phyloP scores from a whole-genome alignment of 2,113 vertebrate genomes.

The Craseonycteris thonglongyai region DNA sequence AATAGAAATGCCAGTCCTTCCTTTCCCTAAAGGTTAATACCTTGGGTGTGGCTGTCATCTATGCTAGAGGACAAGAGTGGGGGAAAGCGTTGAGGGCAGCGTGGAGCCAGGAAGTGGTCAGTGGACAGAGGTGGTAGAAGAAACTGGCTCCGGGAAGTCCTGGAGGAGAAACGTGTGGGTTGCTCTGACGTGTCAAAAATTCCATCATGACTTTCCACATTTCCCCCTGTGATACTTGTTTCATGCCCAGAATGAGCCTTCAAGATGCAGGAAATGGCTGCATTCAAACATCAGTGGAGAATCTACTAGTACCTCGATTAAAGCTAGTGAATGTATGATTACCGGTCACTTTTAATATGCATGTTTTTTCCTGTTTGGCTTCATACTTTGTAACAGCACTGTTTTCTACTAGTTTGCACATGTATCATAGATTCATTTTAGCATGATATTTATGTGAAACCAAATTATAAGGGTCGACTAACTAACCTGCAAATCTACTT shows the following conservation, averaged over 20 bases:
- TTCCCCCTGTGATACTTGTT: background rate
- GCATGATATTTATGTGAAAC: background rate
- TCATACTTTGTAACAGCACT: background rate
- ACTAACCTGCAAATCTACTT: conserved; percentile 23
- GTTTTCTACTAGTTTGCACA: background rate
- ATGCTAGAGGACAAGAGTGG: background rate
- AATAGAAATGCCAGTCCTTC: background rate
- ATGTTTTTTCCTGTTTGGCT: background rate
- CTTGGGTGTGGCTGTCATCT: background rate
- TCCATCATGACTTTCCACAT: conserved; percentile 18
- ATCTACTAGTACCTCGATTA: background rate
- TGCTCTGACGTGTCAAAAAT: conserved; percentile 17
- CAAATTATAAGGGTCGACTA: background rate
- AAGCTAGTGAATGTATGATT: background rate
- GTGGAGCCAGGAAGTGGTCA: conserved; percentile 8
- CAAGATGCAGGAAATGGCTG: background rate
- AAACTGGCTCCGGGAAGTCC: background rate
- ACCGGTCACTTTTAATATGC: background rate
- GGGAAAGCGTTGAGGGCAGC: background rate
- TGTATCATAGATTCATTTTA: background rate
- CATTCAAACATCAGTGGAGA: background rate
- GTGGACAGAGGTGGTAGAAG: background rate
- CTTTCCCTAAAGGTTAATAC: background rate
- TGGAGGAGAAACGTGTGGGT: conserved; percentile 4
- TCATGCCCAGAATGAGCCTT: background rate